A percentile compares a stretch with the other conserved stretches of the same genome.
Conservation (phyloP, 1,140 invertebrate genomes). For the Lysiphlebus fabarum region DNA sequence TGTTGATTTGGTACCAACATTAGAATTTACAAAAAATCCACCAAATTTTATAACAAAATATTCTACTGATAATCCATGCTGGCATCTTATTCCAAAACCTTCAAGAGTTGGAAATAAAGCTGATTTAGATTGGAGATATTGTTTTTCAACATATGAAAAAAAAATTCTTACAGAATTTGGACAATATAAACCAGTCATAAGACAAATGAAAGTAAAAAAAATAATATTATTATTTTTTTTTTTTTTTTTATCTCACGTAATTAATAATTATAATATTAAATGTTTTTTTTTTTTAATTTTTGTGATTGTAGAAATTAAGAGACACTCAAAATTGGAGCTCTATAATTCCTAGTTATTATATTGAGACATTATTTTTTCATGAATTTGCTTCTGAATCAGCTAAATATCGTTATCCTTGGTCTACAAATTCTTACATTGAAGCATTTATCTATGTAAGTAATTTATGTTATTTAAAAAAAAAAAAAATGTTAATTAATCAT, state of each 20-base stretch:
- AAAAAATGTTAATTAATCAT: neutral
- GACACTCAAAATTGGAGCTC: constrained; percentile 27
- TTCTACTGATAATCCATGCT: neutral
- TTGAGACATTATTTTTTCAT: constrained; percentile 38
- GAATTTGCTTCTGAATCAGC: constrained; percentile 1
- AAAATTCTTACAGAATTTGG: constrained; percentile 23
- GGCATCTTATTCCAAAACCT: constrained; percentile 34
- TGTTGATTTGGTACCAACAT: constrained; percentile 54
- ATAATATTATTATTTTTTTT: neutral
- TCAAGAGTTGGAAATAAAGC: neutral
- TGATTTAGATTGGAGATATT: constrained; percentile 30
- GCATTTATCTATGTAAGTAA: constrained; percentile 22
- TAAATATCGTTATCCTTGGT: too few relatives aligned
- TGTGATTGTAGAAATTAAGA: constrained; percentile 40
- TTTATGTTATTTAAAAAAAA: constrained; percentile 12
- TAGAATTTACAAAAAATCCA: constrained; percentile 42
- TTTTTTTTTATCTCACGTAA: neutral
- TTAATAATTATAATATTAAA: constrained; percentile 6
- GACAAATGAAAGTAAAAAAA: constrained; percentile 34
- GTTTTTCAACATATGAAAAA: constrained; percentile 34
- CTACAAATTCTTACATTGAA: too few relatives aligned
- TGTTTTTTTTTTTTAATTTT: constrained; percentile 12
- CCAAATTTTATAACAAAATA: neutral
- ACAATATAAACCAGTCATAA: constrained; percentile 32
- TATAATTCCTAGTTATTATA: constrained; percentile 37